Evolutionary conservation across 2,888 invertebrate species (phyloP).

Genomic region (Taphrorychus bicolor): DNA sequence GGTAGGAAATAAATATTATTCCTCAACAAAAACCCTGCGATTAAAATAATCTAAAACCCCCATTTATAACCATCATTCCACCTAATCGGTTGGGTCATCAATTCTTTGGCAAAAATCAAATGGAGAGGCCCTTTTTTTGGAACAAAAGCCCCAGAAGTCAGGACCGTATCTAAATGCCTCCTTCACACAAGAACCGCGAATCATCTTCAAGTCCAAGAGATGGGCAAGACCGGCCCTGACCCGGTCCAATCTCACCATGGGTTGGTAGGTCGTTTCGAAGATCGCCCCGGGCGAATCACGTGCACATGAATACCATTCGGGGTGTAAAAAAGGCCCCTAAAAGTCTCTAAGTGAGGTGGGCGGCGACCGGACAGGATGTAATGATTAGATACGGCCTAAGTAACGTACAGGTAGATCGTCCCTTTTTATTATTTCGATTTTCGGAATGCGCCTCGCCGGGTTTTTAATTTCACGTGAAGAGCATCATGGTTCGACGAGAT

Average conservation of each 20-base stretch:
- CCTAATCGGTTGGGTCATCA: conserved; percentile 36
- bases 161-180: conserved; percentile 8
- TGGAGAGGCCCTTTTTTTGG: conserved; percentile 25
- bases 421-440: conserved; percentile 34
- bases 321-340: conserved; percentile 54
- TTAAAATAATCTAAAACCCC: conserved; percentile 32
- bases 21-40: conserved; percentile 24
- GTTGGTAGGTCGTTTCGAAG: conserved; percentile 31
- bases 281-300: conserved; percentile 59
- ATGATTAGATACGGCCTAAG: conserved; percentile 55
- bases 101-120: conserved; percentile 36
- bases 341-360: conserved; percentile 54
- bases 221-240: conserved; percentile 10
- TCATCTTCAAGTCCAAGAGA: no score
- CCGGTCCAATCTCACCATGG: conserved; percentile 25
- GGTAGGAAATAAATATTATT: conserved; percentile 38
- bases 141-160: conserved; percentile 6
- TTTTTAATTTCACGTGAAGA: conserved; percentile 36
- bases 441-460: conserved; percentile 28
- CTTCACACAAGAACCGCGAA: no score
- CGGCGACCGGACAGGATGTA: conserved; percentile 56
- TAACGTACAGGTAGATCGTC: conserved; percentile 45
- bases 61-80: conserved; percentile 38
- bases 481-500: conserved; percentile 23
- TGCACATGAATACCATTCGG: conserved; percentile 52